Percentiles rank a stretch among this genome's conserved stretches.
Evolutionary conservation across 2,113 vertebrate species (phyloP).

Genomic region (Catharus fuscescens): DNA sequence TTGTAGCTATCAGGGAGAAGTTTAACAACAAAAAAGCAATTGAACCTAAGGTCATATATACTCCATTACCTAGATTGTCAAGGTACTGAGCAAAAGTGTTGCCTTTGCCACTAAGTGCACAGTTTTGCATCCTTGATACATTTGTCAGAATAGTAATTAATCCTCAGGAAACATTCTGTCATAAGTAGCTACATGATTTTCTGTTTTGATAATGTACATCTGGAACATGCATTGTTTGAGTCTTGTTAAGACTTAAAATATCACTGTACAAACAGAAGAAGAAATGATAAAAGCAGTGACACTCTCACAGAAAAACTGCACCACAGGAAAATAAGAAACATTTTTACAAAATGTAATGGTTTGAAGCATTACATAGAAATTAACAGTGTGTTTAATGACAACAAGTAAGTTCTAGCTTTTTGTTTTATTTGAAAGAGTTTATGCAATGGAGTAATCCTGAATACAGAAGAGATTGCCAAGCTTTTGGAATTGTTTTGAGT

Average conservation of each 20-base stretch:
- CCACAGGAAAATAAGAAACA: neutral
- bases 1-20: neutral
- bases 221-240: neutral
- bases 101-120: neutral
- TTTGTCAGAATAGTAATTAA: neutral
- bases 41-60: neutral
- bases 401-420: neutral
- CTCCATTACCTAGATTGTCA: neutral
- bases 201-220: neutral
- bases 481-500: neutral
- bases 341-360: neutral
- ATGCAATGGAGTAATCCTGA: neutral
- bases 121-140: neutral
- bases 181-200: neutral
- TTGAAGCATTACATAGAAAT: neutral
- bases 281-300: neutral
- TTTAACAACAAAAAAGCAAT: neutral
- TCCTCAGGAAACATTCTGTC: neutral
- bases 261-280: neutral
- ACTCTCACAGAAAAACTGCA: neutral
- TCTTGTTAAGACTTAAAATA: neutral
- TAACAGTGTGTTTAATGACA: neutral
- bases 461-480: neutral
- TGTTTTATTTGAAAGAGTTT: neutral
- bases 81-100: neutral